These are phyloP conservation scores for Orycteropus afer DNA, from an alignment of 2,113 vertebrate species.

Conservation along the genomic window DNA sequence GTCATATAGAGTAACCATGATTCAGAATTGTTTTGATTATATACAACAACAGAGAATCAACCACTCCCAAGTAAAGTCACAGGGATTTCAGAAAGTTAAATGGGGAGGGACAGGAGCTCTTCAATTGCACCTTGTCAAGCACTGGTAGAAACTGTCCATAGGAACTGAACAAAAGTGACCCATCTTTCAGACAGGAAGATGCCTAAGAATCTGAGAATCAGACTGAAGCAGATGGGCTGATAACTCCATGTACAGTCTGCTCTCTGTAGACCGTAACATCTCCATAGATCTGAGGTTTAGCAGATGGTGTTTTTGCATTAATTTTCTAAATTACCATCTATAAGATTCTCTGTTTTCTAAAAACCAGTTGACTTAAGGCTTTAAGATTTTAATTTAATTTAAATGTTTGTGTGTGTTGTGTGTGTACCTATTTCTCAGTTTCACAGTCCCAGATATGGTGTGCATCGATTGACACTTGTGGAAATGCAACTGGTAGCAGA, in stretches of 20 bases:
- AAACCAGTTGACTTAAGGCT: constrained; percentile 84
- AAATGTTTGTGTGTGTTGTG: constrained; percentile 77
- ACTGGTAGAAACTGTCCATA: background rate
- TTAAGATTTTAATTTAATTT: constrained; percentile 79
- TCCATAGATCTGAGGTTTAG: constrained; percentile 85
- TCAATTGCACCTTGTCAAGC: background rate
- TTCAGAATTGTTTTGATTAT: background rate
- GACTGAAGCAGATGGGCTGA: constrained; percentile 82
- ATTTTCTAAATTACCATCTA: constrained; percentile 87
- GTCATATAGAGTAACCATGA: background rate
- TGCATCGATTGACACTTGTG: background rate
- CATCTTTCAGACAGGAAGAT: constrained; percentile 73
- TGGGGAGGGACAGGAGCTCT: rapidly evolving
- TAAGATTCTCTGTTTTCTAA: constrained; percentile 87
- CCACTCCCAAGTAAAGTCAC: background rate
- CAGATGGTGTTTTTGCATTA: constrained; percentile 89
- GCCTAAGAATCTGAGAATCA: constrained; percentile 71
- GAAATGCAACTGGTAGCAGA: background rate
- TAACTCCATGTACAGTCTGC: constrained; percentile 74
- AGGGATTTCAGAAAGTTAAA: background rate
- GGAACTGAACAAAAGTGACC: background rate
- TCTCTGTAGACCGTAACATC: constrained; percentile 82
- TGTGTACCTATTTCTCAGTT: constrained; percentile 77
- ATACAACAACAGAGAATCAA: background rate
- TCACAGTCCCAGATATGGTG: constrained; percentile 62